A percentile compares a stretch with the other conserved stretches of the same genome.
These are phyloP conservation scores for Papilio glaucus DNA, from an alignment of 1,140 invertebrate genomes.

Conservation along the genomic window DNA sequence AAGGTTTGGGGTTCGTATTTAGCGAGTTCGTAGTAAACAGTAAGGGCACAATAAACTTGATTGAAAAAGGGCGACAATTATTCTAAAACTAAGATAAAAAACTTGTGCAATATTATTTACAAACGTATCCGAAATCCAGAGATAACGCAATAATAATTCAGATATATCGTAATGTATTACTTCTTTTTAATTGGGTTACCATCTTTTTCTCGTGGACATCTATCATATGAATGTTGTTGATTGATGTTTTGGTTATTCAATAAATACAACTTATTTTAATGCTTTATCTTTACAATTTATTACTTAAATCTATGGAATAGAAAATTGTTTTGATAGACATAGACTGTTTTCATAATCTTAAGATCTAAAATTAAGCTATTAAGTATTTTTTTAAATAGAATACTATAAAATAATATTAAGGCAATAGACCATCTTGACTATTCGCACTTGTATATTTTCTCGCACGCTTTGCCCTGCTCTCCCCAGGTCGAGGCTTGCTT, in stretches of 20 bases:
- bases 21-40: too few species aligned
- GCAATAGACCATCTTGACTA: neutral
- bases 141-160: too few species aligned
- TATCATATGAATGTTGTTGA: too few species aligned
- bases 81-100: too few species aligned
- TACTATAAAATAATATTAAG: neutral
- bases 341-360: neutral
- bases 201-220: too few species aligned
- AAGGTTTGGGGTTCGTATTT: too few species aligned
- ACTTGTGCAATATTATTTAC: too few species aligned
- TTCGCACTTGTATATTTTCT: conserved; percentile 63
- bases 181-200: too few species aligned
- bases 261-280: neutral
- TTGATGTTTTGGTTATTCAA: neutral
- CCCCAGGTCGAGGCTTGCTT: conserved; percentile 72
- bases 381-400: neutral
- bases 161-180: too few species aligned
- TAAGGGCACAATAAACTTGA: too few species aligned
- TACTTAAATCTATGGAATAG: neutral
- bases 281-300: neutral
- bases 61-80: too few species aligned
- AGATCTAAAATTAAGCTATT: neutral
- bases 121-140: too few species aligned
- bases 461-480: conserved; percentile 66
- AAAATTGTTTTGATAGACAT: neutral